These are phyloP conservation scores for Exaiptasia diaphana DNA, from an alignment of 64 coral and sea anemone genomes.

Conservation along the genomic window DNA sequence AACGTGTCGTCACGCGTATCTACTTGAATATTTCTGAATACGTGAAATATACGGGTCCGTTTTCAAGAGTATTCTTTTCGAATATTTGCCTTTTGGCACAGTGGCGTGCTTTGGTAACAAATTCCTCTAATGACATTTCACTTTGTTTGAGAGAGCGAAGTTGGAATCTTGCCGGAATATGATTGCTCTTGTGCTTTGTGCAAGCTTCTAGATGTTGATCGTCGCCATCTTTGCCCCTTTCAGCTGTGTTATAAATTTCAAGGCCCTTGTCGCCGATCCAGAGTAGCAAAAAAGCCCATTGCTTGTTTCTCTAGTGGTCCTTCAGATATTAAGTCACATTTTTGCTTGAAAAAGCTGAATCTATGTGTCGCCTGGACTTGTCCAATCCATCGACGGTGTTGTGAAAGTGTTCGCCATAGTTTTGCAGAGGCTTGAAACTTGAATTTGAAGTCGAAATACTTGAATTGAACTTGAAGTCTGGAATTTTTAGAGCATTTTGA, in stretches of 20 bases:
- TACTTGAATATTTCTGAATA: no score
- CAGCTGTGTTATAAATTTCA: conserved; percentile 59
- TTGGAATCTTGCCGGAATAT: conserved; percentile 23
- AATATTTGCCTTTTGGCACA: no score
- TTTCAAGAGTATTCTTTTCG: no score
- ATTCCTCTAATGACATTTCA: conserved; percentile 9
- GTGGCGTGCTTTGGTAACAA: conserved; percentile 1
- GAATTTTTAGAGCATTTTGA: no score
- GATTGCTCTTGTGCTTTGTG: conserved; percentile 34
- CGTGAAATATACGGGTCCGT: no score
- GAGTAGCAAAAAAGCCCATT: conserved; percentile 30
- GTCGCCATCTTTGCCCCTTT: background rate
- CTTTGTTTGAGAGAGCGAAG: conserved; percentile 13
- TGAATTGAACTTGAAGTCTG: background rate
- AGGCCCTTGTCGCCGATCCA: conserved; percentile 56
- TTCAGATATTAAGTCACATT: conserved; percentile 51
- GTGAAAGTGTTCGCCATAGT: conserved; percentile 50
- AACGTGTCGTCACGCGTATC: no score
- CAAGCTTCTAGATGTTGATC: conserved; percentile 2
- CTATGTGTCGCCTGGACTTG: conserved; percentile 40
- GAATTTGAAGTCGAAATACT: background rate
- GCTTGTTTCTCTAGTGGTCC: conserved; percentile 30
- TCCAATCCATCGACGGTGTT: conserved; percentile 60
- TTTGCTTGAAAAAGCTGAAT: conserved; percentile 60
- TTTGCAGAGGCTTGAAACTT: background rate